Percentiles rank a stretch among this genome's conserved stretches.
phyloP scores from a whole-genome alignment of 2,797 vertebrate species.

The Phataginus tricuspis region DNA sequence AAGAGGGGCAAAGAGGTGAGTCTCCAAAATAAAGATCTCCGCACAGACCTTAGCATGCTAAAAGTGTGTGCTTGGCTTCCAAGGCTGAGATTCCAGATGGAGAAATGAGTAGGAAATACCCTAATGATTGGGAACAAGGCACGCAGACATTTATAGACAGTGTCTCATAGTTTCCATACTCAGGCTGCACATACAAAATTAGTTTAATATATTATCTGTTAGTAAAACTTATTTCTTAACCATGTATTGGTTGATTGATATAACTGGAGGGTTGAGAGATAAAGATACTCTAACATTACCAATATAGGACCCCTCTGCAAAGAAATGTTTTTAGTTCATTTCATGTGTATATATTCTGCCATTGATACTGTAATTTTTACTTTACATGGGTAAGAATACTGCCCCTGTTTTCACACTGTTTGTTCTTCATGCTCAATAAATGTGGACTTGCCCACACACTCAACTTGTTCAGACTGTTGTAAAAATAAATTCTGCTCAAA shows the following conservation, averaged over 20 bases:
- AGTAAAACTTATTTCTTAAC: not conserved
- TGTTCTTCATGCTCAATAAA: not conserved
- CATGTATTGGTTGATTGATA: not conserved
- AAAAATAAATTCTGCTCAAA: slow-evolving; percentile 1
- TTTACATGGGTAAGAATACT: not conserved
- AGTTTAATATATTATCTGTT: not conserved
- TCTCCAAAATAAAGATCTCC: not conserved
- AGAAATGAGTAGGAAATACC: not conserved
- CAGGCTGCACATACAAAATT: not conserved
- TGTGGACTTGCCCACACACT: not conserved
- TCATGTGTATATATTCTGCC: not conserved
- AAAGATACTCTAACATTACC: not conserved
- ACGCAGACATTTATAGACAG: not conserved
- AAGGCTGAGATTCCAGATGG: not conserved
- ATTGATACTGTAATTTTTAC: not conserved
- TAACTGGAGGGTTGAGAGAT: not conserved
- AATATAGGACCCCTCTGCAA: not conserved
- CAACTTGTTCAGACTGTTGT: not conserved
- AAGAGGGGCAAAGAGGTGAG: not conserved
- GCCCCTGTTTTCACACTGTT: not conserved
- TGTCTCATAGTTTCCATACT: not conserved
- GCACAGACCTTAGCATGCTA: not conserved
- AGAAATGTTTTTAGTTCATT: not conserved
- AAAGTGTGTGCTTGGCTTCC: not conserved
- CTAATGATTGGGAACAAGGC: not conserved